phyloP scores from a whole-genome alignment of 1,140 invertebrate genomes.

The Anthonomus grandis region DNA sequence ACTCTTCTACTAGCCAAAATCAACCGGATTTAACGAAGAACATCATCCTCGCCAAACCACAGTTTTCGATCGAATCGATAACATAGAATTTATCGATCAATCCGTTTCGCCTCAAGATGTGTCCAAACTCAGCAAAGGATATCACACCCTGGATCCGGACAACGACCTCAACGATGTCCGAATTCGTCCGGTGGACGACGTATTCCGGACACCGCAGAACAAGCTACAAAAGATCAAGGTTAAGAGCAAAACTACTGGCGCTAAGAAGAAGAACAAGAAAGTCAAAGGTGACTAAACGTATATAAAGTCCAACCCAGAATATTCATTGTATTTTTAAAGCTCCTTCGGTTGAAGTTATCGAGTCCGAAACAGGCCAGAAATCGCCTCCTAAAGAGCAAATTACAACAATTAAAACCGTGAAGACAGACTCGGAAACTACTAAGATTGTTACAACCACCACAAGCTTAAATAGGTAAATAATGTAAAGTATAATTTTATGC shows the following conservation, averaged over 20 bases:
- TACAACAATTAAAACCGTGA: constrained; percentile 33
- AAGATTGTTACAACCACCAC: constrained; percentile 40
- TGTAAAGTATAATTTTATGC: background rate
- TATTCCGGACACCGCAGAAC: constrained; percentile 24
- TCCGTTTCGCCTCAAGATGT: constrained; percentile 28
- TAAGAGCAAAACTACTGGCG: constrained; percentile 27
- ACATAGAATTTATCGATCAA: constrained; percentile 46
- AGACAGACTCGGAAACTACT: constrained; percentile 35
- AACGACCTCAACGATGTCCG: constrained; percentile 9
- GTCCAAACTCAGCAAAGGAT: constrained; percentile 32
- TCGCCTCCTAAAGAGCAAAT: constrained; percentile 25
- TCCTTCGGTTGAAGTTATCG: constrained; percentile 1
- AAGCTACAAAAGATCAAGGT: constrained; percentile 31
- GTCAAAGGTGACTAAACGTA: constrained; percentile 24
- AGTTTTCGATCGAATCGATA: constrained; percentile 33
- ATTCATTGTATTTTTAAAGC: background rate
- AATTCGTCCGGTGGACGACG: constrained; percentile 26
- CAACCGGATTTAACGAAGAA: constrained; percentile 1
- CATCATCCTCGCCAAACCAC: constrained; percentile 4
- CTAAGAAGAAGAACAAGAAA: constrained; percentile 38
- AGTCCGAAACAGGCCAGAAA: constrained; percentile 8
- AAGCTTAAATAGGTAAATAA: constrained; percentile 35
- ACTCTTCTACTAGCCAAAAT: constrained; percentile 1
- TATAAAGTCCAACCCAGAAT: too few species aligned
- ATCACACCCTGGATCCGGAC: constrained; percentile 36